A percentile compares a stretch with the other conserved stretches of the same genome.
phyloP scores from a whole-genome alignment of 2,113 vertebrate genomes.

The Lichenostomus cassidix region DNA sequence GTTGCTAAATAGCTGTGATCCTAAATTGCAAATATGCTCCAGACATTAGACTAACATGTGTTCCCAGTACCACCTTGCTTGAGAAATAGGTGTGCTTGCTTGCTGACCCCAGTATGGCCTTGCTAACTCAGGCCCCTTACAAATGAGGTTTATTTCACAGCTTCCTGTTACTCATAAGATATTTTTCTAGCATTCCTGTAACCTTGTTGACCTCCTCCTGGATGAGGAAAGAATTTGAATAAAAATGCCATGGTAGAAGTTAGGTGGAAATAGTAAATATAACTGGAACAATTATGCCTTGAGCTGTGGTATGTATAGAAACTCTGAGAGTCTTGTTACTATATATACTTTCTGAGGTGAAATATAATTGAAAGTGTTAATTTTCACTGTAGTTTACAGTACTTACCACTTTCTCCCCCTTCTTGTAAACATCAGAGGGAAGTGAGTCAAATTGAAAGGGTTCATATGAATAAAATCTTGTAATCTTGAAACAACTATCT shows the following conservation, averaged over 20 bases:
- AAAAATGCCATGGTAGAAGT: neutral
- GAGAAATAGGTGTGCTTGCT: neutral
- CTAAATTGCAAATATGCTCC: neutral
- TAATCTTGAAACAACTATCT: neutral
- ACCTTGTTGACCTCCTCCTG: neutral
- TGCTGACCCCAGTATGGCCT: neutral
- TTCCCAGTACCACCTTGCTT: neutral
- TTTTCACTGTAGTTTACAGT: neutral
- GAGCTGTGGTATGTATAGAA: neutral
- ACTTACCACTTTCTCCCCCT: neutral
- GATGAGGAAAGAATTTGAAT: neutral
- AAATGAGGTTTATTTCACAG: neutral
- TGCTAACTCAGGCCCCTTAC: neutral
- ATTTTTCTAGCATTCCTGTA: neutral
- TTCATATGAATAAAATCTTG: neutral
- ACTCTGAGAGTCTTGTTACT: neutral
- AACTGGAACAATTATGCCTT: neutral
- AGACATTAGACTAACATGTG: neutral
- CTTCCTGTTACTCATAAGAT: neutral
- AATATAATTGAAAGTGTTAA: neutral
- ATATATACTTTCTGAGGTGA: neutral
- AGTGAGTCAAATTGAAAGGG: neutral
- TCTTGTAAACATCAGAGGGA: neutral
- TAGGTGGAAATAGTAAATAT: neutral
- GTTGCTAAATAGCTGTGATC: neutral